Evolutionary conservation across 35 echinoderm and acorn worm genomes (phyloP).

Genomic region (Hemicentrotus pulcherrimus): DNA sequence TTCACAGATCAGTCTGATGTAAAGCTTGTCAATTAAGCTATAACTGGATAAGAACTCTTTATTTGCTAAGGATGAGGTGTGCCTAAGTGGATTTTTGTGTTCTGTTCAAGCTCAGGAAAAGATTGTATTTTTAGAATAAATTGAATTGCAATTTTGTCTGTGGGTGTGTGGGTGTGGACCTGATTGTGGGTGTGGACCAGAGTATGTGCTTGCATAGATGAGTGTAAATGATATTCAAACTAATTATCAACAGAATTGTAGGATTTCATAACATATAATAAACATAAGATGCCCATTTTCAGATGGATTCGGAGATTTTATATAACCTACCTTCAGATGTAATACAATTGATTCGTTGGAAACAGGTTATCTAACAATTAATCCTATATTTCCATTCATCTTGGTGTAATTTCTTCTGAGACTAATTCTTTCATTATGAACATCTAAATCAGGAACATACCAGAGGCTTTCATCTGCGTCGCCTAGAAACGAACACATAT

Average conservation of each 20-base stretch:
- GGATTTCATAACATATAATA: not conserved
- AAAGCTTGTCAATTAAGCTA: not conserved
- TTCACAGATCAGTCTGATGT: not conserved
- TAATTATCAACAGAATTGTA: no score
- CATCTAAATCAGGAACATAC: not conserved
- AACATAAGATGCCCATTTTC: not conserved
- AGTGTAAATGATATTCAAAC: not conserved
- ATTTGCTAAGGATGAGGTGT: not conserved
- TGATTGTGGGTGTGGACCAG: not conserved
- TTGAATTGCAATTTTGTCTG: not conserved
- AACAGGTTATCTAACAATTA: not conserved
- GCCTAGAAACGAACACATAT: not conserved
- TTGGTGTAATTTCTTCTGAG: not conserved
- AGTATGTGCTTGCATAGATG: not conserved
- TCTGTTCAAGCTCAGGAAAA: not conserved
- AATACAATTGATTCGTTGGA: not conserved
- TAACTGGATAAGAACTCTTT: not conserved
- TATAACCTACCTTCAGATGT: no score
- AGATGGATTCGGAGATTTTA: no score
- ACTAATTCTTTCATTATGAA: not conserved
- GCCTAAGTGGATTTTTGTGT: not conserved
- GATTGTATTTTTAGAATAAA: not conserved
- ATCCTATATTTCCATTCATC: not conserved
- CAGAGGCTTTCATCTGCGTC: not conserved
- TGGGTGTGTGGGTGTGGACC: not conserved